Evolutionary conservation across 2,888 invertebrate genomes (phyloP).

Genomic region (Aethes cnicana): DNA sequence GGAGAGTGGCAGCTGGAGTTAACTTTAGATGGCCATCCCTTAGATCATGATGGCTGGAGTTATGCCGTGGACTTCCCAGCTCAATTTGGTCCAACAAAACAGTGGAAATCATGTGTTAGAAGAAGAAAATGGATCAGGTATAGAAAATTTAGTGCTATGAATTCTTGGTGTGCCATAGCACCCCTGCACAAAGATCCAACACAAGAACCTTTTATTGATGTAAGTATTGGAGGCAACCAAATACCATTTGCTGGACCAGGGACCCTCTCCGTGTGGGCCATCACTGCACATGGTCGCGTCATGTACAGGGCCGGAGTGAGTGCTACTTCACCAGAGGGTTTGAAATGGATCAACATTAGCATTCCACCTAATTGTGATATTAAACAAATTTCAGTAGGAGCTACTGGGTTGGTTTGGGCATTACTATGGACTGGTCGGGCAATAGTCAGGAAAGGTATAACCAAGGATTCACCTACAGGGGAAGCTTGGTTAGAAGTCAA

Average conservation of each 20-base stretch:
- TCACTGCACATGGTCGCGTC: conserved; percentile 94
- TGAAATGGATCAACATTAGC: conserved; percentile 90
- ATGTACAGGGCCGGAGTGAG: conserved; percentile 93
- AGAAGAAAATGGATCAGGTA: conserved; percentile 94
- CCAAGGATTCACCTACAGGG: conserved; percentile 88
- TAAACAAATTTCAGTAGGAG: conserved; percentile 92
- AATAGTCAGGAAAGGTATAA: conserved; percentile 91
- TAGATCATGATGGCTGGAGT: conserved; percentile 96
- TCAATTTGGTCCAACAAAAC: conserved; percentile 89
- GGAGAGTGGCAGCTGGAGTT: conserved; percentile 95
- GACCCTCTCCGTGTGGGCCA: conserved; percentile 93
- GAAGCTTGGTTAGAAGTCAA: conserved; percentile 91
- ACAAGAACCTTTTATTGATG: conserved; percentile 96
- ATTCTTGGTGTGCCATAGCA: conserved; percentile 96
- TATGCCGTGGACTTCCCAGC: conserved; percentile 96
- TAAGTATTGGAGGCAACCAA: conserved; percentile 92
- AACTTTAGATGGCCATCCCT: conserved; percentile 91
- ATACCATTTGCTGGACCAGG: conserved; percentile 90
- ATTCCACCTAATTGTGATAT: conserved; percentile 91
- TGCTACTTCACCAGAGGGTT: conserved; percentile 92
- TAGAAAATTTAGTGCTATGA: conserved; percentile 93
- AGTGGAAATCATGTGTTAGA: conserved; percentile 95
- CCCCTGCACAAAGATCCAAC: conserved; percentile 94
- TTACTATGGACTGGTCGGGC: conserved; percentile 92
- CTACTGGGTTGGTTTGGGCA: conserved; percentile 94